Percentiles rank a stretch among this genome's conserved stretches.
phyloP scores from a whole-genome alignment of 1,140 invertebrate species.

The Trachymyrmex septentrionalis region DNA sequence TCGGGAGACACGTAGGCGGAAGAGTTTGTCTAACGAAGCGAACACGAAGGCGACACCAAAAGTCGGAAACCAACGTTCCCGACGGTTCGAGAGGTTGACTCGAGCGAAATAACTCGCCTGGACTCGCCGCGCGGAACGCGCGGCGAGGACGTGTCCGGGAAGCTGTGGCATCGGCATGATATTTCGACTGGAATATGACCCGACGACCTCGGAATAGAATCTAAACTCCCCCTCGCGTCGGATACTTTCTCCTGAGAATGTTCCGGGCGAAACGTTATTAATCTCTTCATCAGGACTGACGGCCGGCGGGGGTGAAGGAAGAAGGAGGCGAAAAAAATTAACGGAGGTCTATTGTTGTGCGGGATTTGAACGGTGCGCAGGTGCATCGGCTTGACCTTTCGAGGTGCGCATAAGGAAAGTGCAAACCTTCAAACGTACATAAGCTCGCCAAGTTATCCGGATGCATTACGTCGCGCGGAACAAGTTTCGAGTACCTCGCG shows the following conservation, averaged over 20 bases:
- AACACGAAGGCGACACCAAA: not conserved
- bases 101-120: not conserved
- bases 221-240: slow-evolving; percentile 34
- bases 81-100: not conserved
- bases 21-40: slow-evolving; percentile 15
- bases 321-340: not conserved
- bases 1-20: slow-evolving; percentile 32
- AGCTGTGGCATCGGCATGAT: slow-evolving; percentile 41
- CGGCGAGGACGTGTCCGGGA: not conserved
- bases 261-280: slow-evolving; percentile 61
- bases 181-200: slow-evolving; percentile 53
- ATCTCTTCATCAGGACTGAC: slow-evolving; percentile 56
- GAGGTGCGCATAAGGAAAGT: slow-evolving; percentile 25
- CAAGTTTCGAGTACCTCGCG: slow-evolving; percentile 15
- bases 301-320: not conserved
- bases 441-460: not conserved
- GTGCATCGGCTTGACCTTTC: slow-evolving; percentile 63
- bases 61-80: slow-evolving; percentile 1
- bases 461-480: slow-evolving; percentile 19
- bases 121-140: not conserved
- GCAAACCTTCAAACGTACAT: slow-evolving; percentile 9
- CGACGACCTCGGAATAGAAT: slow-evolving; percentile 57
- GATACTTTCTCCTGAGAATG: slow-evolving; percentile 61
- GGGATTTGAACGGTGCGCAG: slow-evolving; percentile 51
- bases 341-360: slow-evolving; percentile 23